phyloP scores from a whole-genome alignment of 1,140 invertebrate species.

The Ips typographus region DNA sequence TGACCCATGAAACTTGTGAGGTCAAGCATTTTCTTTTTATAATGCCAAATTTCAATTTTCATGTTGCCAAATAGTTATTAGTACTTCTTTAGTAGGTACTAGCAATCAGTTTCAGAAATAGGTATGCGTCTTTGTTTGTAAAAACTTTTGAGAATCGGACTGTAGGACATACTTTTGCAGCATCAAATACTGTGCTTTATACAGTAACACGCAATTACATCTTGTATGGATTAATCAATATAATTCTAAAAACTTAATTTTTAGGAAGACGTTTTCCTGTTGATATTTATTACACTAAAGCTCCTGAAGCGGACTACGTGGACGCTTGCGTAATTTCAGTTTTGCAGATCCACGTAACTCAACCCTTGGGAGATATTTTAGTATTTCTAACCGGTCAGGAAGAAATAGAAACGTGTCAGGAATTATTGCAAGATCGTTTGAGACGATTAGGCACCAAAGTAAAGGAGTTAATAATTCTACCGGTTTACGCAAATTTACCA shows the following conservation, averaged over 20 bases:
- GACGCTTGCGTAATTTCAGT: slow-evolving; percentile 96
- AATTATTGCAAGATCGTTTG: slow-evolving; percentile 88
- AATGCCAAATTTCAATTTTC: too few relatives aligned
- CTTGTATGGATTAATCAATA: too few relatives aligned
- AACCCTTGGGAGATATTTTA: slow-evolving; percentile 92
- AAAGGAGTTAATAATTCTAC: slow-evolving; percentile 89
- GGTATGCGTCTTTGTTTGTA: too few relatives aligned
- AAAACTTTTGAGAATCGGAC: too few relatives aligned
- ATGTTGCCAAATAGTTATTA: too few relatives aligned
- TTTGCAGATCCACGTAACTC: slow-evolving; percentile 96
- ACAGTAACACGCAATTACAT: too few relatives aligned
- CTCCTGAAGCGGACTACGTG: slow-evolving; percentile 97
- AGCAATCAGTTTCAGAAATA: too few relatives aligned
- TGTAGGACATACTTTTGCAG: too few relatives aligned
- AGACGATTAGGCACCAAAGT: slow-evolving; percentile 90
- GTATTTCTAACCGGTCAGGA: slow-evolving; percentile 96
- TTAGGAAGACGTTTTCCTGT: slow-evolving; percentile 78
- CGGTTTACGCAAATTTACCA: slow-evolving; percentile 97
- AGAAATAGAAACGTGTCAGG: slow-evolving; percentile 96
- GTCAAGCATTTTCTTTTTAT: too few relatives aligned
- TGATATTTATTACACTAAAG: slow-evolving; percentile 98
- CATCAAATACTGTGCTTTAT: too few relatives aligned
- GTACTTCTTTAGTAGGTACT: too few relatives aligned
- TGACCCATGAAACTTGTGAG: too few relatives aligned
- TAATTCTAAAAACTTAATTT: background rate